phyloP scores from a whole-genome alignment of 2,888 invertebrate species.

The Maniola hyperantus region DNA sequence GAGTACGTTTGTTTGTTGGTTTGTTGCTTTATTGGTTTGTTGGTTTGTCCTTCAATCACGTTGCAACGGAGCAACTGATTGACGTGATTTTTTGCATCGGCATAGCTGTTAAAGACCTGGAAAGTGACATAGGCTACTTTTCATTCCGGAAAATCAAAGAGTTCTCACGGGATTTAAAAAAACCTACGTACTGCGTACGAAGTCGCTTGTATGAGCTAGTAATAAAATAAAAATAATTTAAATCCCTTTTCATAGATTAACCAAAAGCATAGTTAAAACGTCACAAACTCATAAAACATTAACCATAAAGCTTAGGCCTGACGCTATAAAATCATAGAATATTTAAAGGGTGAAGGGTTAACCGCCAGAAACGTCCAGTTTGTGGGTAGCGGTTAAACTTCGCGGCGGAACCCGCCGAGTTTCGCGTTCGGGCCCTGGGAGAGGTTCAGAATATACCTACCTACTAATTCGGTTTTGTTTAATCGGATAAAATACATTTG shows the following conservation, averaged over 20 bases:
- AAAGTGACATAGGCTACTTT: too few relatives aligned
- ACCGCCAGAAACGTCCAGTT: constrained; percentile 50
- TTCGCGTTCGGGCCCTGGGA: background rate
- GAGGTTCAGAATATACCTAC: background rate
- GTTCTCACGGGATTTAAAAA: too few relatives aligned
- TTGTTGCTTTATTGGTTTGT: too few relatives aligned
- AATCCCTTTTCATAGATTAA: constrained; percentile 2
- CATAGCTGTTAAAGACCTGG: too few relatives aligned
- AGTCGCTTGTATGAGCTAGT: too few relatives aligned
- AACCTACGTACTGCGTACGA: too few relatives aligned
- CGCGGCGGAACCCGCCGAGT: constrained; percentile 36
- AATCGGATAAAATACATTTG: background rate
- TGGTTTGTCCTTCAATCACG: too few relatives aligned
- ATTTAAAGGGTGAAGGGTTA: constrained; percentile 49
- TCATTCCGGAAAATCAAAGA: too few relatives aligned
- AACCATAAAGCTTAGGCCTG: constrained; percentile 19
- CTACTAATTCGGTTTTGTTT: constrained; percentile 8
- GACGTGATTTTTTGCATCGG: too few relatives aligned
- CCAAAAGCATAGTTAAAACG: background rate
- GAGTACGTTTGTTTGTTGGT: too few relatives aligned
- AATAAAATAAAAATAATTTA: background rate
- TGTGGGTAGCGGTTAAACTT: constrained; percentile 48
- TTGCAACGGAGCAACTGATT: too few relatives aligned
- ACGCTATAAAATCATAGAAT: constrained; percentile 28
- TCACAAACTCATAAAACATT: constrained; percentile 19